Percentiles rank a stretch among this genome's conserved stretches.
Conservation (phyloP, 2,113 vertebrate genomes). For the Eudyptes chrysolophus region DNA sequence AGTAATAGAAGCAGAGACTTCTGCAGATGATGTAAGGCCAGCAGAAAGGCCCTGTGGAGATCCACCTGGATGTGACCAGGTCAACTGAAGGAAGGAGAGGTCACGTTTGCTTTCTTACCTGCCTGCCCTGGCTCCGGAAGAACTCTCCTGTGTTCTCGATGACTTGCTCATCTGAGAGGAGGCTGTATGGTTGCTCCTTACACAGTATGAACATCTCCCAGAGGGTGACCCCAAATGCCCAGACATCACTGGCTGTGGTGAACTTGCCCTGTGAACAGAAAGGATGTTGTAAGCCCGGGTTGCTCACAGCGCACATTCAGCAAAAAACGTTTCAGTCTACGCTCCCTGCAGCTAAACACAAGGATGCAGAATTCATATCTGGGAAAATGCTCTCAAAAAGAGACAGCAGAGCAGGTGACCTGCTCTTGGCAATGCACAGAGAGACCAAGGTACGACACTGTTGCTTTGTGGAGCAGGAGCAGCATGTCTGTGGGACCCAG, state of each 20-base stretch:
- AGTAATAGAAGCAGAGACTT: not conserved
- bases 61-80: not conserved
- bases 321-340: not conserved
- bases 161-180: slow-evolving; percentile 94
- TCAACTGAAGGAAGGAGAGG: not conserved
- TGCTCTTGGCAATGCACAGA: not conserved
- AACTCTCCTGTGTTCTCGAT: slow-evolving; percentile 98
- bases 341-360: fast-evolving
- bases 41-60: not conserved
- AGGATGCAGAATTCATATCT: not conserved
- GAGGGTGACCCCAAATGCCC: slow-evolving; percentile 94
- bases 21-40: not conserved
- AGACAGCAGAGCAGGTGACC: not conserved
- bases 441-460: not conserved
- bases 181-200: slow-evolving; percentile 91
- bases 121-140: slow-evolving; percentile 92
- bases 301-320: not conserved
- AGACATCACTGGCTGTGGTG: slow-evolving; percentile 96
- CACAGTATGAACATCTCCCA: slow-evolving; percentile 96
- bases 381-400: not conserved
- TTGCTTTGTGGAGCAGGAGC: not conserved
- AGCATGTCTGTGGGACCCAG: fast-evolving
- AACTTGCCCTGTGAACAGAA: slow-evolving; percentile 87
- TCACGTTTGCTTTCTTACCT: slow-evolving; percentile 70
- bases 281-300: not conserved